These are phyloP conservation scores for Drosophila affinis DNA, from an alignment of 2,888 invertebrate genomes.

Conservation along the genomic window DNA sequence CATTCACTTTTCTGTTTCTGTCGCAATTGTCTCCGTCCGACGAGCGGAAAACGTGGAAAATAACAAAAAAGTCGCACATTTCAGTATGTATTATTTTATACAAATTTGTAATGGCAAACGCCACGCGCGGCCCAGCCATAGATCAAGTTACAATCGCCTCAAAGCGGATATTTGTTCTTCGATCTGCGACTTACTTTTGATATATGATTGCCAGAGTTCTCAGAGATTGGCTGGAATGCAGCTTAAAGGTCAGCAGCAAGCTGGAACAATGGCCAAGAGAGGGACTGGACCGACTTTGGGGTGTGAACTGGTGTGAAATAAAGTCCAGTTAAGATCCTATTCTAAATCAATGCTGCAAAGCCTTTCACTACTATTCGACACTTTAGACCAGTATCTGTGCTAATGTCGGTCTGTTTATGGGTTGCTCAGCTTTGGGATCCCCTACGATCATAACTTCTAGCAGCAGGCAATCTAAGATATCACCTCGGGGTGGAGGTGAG, in stretches of 20 bases:
- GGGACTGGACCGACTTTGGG: neutral
- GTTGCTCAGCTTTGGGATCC: no score
- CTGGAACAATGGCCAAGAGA: constrained; percentile 15
- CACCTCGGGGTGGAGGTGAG: no score
- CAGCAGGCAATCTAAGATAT: no score
- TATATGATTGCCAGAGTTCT: constrained; percentile 25
- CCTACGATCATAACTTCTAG: no score
- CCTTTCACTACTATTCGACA: neutral
- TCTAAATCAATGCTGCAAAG: neutral
- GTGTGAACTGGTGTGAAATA: neutral
- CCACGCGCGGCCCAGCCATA: neutral
- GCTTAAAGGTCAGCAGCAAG: constrained; percentile 18
- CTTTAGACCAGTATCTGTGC: neutral
- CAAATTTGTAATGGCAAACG: constrained; percentile 17
- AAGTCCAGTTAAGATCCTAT: neutral
- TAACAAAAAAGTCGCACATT: constrained; percentile 47
- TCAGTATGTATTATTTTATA: constrained; percentile 33
- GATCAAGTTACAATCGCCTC: constrained; percentile 28
- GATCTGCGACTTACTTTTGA: constrained; percentile 19
- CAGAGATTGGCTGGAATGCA: constrained; percentile 20
- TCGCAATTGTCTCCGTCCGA: constrained; percentile 46
- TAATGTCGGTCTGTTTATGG: no score
- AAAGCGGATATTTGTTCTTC: constrained; percentile 31
- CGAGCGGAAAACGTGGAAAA: constrained; percentile 69
- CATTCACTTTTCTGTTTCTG: constrained; percentile 69